These are phyloP conservation scores for Cryptotermes secundus DNA, from an alignment of 1,140 invertebrate species.

Conservation along the genomic window DNA sequence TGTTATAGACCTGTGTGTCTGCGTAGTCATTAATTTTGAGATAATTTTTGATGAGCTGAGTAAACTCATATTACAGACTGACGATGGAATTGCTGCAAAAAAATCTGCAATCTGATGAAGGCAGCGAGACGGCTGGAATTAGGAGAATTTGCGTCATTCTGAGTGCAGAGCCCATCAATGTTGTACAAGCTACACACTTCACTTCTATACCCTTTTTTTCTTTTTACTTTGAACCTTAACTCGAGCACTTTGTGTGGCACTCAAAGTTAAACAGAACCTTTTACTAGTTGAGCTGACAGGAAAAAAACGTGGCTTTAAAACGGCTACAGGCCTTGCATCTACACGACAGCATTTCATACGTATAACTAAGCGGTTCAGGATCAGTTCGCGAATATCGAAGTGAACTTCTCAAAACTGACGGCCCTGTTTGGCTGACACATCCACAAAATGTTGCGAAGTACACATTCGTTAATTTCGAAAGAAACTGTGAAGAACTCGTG, in stretches of 20 bases:
- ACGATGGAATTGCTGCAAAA: not conserved
- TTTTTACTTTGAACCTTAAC: not conserved
- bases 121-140: too few relatives aligned
- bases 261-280: not conserved
- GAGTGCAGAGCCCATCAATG: not conserved
- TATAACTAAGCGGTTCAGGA: not conserved
- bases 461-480: too few relatives aligned
- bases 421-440: too few relatives aligned
- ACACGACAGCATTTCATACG: not conserved
- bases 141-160: too few relatives aligned
- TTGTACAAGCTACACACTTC: not conserved
- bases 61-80: too few relatives aligned
- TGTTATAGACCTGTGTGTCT: too few relatives aligned
- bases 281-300: not conserved
- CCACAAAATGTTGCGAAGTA: too few relatives aligned
- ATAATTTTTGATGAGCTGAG: too few relatives aligned
- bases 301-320: not conserved
- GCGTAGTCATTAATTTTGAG: too few relatives aligned
- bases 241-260: not conserved
- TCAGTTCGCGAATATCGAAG: too few relatives aligned
- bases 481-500: too few relatives aligned
- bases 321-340: not conserved
- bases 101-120: not conserved
- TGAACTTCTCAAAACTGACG: too few relatives aligned
- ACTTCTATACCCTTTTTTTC: not conserved